phyloP scores from a whole-genome alignment of 2,797 vertebrate genomes.

The Notoglanidium macrostoma region DNA sequence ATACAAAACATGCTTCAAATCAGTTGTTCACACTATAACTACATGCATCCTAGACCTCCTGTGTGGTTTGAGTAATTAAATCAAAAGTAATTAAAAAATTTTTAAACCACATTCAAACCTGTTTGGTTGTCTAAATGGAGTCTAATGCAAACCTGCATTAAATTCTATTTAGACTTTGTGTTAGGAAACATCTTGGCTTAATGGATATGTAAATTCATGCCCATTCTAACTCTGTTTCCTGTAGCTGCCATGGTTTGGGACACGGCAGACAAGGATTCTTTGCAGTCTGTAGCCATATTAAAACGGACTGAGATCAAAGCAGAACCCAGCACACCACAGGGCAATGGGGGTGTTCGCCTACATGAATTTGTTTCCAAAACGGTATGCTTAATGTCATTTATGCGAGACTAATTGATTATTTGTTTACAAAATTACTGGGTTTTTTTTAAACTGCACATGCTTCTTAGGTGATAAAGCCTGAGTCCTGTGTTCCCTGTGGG shows the following conservation, averaged over 20 bases:
- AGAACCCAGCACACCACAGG: slow-evolving; percentile 82
- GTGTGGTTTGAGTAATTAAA: background rate
- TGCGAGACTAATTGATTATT: background rate
- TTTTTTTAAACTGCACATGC: background rate
- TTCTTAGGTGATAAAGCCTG: slow-evolving; percentile 92
- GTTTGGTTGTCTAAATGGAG: background rate
- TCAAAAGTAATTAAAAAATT: background rate
- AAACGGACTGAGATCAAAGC: slow-evolving; percentile 69
- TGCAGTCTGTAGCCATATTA: slow-evolving; percentile 72
- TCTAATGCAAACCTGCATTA: background rate
- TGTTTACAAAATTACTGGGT: background rate
- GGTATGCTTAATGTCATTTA: slow-evolving; percentile 67
- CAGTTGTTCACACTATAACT: background rate
- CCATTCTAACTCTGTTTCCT: slow-evolving; percentile 19
- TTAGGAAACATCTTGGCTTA: background rate
- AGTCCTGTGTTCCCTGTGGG: slow-evolving; percentile 94
- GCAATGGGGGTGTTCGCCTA: slow-evolving; percentile 76
- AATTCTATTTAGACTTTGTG: background rate
- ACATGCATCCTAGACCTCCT: background rate
- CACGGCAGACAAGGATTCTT: slow-evolving; percentile 86
- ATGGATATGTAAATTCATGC: background rate
- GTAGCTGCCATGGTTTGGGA: slow-evolving; percentile 83
- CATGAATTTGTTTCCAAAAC: slow-evolving; percentile 97
- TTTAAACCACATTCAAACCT: no score
- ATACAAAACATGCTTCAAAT: background rate